phyloP scores from a whole-genome alignment of 92 coral and sea anemone genomes.

The Palythoa caribaeorum region DNA sequence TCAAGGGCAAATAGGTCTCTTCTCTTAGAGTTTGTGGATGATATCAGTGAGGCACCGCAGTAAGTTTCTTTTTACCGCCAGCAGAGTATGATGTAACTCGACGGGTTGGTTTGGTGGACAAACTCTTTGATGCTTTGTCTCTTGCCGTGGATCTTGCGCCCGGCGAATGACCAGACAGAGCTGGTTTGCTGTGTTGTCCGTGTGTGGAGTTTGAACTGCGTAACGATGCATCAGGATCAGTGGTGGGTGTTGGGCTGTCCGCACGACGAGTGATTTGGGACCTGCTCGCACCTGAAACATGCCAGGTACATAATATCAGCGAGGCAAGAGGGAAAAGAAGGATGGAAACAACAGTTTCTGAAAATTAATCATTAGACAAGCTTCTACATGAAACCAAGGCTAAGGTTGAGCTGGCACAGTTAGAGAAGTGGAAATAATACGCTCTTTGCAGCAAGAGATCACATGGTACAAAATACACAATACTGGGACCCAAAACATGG shows the following conservation, averaged over 20 bases:
- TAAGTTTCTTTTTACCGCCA: constrained; percentile 10
- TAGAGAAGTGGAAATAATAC: too few species aligned
- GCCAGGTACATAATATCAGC: not conserved
- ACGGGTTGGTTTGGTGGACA: constrained; percentile 6
- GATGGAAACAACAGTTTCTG: not conserved
- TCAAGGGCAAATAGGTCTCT: not conserved
- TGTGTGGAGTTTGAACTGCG: constrained; percentile 51
- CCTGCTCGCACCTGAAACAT: constrained; percentile 66
- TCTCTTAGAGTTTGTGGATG: not conserved
- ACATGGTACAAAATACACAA: too few species aligned
- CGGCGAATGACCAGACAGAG: not conserved
- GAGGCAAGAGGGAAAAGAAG: not conserved
- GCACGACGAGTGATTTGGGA: constrained; percentile 70
- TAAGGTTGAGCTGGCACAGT: too few species aligned
- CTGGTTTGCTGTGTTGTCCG: constrained; percentile 19
- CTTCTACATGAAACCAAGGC: too few species aligned
- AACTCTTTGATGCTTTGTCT: constrained; percentile 10
- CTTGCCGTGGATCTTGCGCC: not conserved
- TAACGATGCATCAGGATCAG: constrained; percentile 79
- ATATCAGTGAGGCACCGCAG: not conserved
- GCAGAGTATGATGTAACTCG: not conserved
- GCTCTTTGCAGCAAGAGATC: too few species aligned
- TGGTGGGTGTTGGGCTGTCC: constrained; percentile 91
- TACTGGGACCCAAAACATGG: too few species aligned
- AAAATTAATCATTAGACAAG: too few species aligned